Conservation (phyloP, 2,888 invertebrate species). For the Sclerodermus sp. region DNA sequence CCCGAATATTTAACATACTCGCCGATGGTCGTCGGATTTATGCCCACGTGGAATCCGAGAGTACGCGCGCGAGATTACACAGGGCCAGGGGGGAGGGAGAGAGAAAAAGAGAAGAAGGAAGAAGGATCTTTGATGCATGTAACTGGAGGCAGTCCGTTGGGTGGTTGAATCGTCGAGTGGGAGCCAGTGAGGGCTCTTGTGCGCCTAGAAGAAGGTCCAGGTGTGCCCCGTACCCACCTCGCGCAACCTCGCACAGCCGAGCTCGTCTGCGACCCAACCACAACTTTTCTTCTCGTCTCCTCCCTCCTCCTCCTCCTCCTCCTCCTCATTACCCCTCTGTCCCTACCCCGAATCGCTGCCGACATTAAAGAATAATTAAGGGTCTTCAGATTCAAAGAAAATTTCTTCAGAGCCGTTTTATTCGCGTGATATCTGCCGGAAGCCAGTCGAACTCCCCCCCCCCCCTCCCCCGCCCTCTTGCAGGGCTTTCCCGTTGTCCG, state of each 20-base stretch:
- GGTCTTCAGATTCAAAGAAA: too few species aligned
- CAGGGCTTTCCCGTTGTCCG: too few species aligned
- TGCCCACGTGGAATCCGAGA: background rate
- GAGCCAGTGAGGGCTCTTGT: conserved; percentile 46
- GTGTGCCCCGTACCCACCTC: conserved; percentile 37
- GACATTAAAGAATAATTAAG: too few species aligned
- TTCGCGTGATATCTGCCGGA: too few species aligned
- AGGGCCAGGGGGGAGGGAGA: background rate
- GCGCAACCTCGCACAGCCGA: conserved; percentile 28
- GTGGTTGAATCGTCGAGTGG: conserved; percentile 48
- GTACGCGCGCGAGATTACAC: background rate
- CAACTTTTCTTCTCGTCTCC: conserved; percentile 27
- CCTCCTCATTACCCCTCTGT: background rate
- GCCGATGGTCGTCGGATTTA: background rate
- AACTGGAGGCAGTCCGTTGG: conserved; percentile 44
- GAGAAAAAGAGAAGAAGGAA: background rate
- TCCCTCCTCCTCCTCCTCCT: conserved; percentile 10
- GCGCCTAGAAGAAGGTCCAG: conserved; percentile 49
- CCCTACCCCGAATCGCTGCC: conserved; percentile 6
- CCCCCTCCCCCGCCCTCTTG: too few species aligned
- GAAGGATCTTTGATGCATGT: conserved; percentile 16
- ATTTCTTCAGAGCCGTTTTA: too few species aligned
- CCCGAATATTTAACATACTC: background rate
- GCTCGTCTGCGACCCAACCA: conserved; percentile 30
- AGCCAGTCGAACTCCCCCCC: too few species aligned